phyloP scores from a whole-genome alignment of 2,888 invertebrate genomes.

The Hypena proboscidalis region DNA sequence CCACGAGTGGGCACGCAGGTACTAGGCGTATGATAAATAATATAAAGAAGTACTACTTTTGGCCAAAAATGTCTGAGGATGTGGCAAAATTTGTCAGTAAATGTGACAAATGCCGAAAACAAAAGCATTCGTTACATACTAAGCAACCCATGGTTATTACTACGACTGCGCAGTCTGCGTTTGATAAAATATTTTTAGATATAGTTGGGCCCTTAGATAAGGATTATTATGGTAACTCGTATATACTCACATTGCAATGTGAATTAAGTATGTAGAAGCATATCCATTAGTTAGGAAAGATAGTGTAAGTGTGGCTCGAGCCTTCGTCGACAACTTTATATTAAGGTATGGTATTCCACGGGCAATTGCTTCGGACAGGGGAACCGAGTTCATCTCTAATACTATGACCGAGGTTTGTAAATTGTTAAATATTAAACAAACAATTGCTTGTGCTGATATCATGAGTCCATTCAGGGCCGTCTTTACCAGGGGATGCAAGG shows the following conservation, averaged over 20 bases:
- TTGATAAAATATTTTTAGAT: conserved; percentile 34
- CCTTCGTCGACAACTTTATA: too few species aligned
- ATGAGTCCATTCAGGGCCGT: too few species aligned
- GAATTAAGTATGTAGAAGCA: too few species aligned
- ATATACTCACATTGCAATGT: conserved; percentile 31
- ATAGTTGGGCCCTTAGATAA: conserved; percentile 29
- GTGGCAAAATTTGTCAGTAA: conserved; percentile 18
- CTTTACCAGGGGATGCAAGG: too few species aligned
- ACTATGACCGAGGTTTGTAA: too few species aligned
- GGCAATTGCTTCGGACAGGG: too few species aligned
- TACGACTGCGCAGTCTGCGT: conserved; percentile 26
- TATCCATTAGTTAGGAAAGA: too few species aligned
- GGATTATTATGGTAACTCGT: conserved; percentile 19
- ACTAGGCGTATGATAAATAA: conserved; percentile 28
- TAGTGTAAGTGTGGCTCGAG: too few species aligned
- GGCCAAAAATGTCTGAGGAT: conserved; percentile 24
- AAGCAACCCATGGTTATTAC: conserved; percentile 26
- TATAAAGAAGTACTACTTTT: conserved; percentile 31
- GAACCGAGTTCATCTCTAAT: too few species aligned
- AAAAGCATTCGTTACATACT: conserved; percentile 16
- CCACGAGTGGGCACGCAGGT: conserved; percentile 35
- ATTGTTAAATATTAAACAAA: too few species aligned
- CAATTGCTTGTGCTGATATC: too few species aligned
- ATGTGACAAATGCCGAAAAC: conserved; percentile 26
- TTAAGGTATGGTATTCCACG: too few species aligned